These are phyloP conservation scores for Aurelia sp. DNA, from an alignment of 30 jellyfish, hydroid and myxozoan species.

Conservation along the genomic window DNA sequence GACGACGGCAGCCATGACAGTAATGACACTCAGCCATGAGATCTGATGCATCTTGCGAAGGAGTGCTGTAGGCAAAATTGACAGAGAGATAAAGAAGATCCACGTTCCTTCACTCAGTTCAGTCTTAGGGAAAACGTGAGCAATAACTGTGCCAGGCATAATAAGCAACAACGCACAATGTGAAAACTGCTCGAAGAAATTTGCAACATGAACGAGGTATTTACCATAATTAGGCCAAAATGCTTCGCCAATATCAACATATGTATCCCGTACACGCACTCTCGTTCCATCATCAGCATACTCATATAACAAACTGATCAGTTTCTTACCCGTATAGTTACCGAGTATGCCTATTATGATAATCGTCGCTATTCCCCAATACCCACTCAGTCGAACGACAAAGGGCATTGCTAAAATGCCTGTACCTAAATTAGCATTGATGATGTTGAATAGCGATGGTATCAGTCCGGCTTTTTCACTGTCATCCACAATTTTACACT, in stretches of 20 bases:
- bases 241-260: conserved; percentile 96
- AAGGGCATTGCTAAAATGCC: conserved; percentile 95
- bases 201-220: conserved; percentile 80
- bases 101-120: conserved; percentile 91
- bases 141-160: conserved; percentile 97
- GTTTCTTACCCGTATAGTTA: conserved; percentile 86
- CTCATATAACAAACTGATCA: conserved; percentile 82
- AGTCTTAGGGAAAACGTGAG: conserved; percentile 88
- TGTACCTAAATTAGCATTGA: conserved; percentile 95
- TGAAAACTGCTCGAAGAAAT: conserved; percentile 90
- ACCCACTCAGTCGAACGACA: conserved; percentile 90
- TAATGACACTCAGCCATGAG: conserved; percentile 84
- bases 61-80: conserved; percentile 86
- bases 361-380: conserved; percentile 85
- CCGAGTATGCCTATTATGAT: conserved; percentile 84
- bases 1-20: conserved; percentile 88
- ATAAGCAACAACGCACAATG: conserved; percentile 89
- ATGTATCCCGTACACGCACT: conserved; percentile 92
- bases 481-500: conserved; percentile 95
- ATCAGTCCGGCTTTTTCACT: conserved; percentile 88
- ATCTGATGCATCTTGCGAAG: conserved; percentile 94
- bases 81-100: conserved; percentile 81
- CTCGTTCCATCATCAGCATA: conserved; percentile 93
- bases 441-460: conserved; percentile 83
- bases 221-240: conserved; percentile 85